Evolutionary conservation across 23 tunicate genomes (phyloP).

Genomic region (Halocynthia aurantium): DNA sequence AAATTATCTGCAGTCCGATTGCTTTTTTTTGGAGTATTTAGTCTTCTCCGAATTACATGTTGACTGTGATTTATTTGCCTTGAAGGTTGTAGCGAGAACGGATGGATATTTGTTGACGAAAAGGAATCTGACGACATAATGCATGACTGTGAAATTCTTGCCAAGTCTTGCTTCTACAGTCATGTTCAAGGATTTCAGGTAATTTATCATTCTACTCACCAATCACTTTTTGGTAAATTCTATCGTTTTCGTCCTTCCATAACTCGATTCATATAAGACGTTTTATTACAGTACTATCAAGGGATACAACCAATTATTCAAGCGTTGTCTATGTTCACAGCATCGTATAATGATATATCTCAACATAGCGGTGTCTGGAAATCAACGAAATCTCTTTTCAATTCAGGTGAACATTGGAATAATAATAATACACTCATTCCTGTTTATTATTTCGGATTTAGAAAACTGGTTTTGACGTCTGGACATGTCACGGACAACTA

Average conservation of each 20-base stretch:
- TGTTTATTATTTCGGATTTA: too few species aligned
- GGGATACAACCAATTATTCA: conserved; percentile 56
- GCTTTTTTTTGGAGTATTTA: background rate
- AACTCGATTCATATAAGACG: too few species aligned
- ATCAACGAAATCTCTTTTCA: conserved; percentile 46
- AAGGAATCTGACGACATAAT: conserved; percentile 44
- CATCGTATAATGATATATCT: conserved; percentile 58
- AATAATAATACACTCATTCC: too few species aligned
- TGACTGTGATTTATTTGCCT: background rate
- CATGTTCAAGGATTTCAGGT: conserved; percentile 80
- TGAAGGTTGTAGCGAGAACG: conserved; percentile 38
- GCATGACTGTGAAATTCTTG: conserved; percentile 89
- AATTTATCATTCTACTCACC: background rate
- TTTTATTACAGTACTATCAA: conserved; percentile 15
- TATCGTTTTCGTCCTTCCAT: too few species aligned
- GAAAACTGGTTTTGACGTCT: too few species aligned
- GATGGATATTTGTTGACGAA: conserved; percentile 52
- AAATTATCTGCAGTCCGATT: too few species aligned
- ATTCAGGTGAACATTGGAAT: conserved; percentile 26
- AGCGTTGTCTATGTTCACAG: conserved; percentile 48
- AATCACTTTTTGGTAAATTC: too few species aligned
- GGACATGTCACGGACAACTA: too few species aligned
- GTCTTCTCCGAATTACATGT: background rate
- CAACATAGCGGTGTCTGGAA: conserved; percentile 36
- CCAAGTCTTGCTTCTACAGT: conserved; percentile 63